Percentiles rank a stretch among this genome's conserved stretches.
Conservation (phyloP, 2,888 invertebrate species). For the Psylliodes chrysocephalus region DNA sequence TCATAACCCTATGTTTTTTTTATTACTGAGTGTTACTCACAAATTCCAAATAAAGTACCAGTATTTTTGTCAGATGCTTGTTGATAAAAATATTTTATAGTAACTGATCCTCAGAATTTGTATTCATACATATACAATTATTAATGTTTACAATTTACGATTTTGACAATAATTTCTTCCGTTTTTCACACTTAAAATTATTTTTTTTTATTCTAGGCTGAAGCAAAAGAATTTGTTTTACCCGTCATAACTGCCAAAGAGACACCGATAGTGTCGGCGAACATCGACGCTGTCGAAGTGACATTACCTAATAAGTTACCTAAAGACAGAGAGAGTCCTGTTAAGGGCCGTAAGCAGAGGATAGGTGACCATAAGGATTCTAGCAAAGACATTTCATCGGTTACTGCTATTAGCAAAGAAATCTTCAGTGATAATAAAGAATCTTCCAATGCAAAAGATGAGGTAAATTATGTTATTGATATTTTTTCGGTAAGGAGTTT, state of each 20-base stretch:
- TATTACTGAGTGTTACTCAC: too few relatives aligned
- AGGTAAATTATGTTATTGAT: too few relatives aligned
- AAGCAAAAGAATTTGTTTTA: slow-evolving; percentile 62
- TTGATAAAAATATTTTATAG: too few relatives aligned
- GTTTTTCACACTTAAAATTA: too few relatives aligned
- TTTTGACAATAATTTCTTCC: too few relatives aligned
- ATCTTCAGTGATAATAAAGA: slow-evolving; percentile 45
- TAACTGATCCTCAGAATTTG: too few relatives aligned
- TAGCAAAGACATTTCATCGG: slow-evolving; percentile 18
- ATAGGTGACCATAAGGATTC: slow-evolving; percentile 40
- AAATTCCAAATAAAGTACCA: too few relatives aligned
- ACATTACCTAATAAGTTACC: slow-evolving; percentile 65
- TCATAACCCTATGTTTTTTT: too few relatives aligned
- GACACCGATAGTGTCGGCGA: slow-evolving; percentile 75
- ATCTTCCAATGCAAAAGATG: slow-evolving; percentile 47
- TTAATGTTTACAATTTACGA: too few relatives aligned
- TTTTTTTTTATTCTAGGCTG: slow-evolving; percentile 52
- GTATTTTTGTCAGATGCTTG: too few relatives aligned
- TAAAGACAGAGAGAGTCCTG: slow-evolving; percentile 62
- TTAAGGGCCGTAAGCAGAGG: slow-evolving; percentile 57
- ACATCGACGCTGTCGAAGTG: slow-evolving; percentile 75
- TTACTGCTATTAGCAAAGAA: slow-evolving; percentile 38
- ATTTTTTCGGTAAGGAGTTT: too few relatives aligned
- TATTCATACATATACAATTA: too few relatives aligned
- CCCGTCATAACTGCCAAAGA: slow-evolving; percentile 57